Base-by-base conservation (phyloP, 2,888 invertebrate genomes). In the Lepetodrilus schrolli region DNA sequence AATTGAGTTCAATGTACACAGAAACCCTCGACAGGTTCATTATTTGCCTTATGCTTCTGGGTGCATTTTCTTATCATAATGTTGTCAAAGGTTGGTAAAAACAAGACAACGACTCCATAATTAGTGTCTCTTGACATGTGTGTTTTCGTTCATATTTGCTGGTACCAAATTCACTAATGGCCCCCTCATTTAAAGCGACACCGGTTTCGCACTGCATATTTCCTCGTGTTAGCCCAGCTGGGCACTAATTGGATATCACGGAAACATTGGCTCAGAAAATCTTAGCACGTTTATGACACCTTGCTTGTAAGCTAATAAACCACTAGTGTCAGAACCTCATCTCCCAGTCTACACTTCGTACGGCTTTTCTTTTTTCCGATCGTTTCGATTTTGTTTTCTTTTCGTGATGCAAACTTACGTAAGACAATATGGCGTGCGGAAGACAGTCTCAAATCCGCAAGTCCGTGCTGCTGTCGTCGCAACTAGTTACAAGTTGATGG, bases 401-500 rank as follows among this genome's bases (percentile, higher is more conserved):
- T 13, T 30, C 34, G 17, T 58, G 30, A 58, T 34, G 58, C 34
- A 30, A 30, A 34, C 58, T 58, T 58, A 58, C 58, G 58, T 30
- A 58, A 58, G 26, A n/a, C 58, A 58, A 58, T 30, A n/a, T 58
- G 58, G 26, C 3, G 8, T 58, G 58, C 34, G 30, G 17, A 7
- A 13, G 58, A 13, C 43, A 26, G 58, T n/a, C 17, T 34, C 34
- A 30, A 58, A 30, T 58, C 34, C 58, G 13, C 1, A 58, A 26
- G 26, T 58, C 58, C 58, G 58, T 58, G 34, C 58, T 58, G 17
- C 58, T 26, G 7, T n/a, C 58, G 30, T 58, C n/a, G 30, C 10
- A 17, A 58, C 43, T 30, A 26, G 58, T 58, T 58, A 58, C 58
- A 58, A 58, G 58, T 58, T 26, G 58, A 58, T 58, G 26, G 17